phyloP scores from a whole-genome alignment of 2,113 vertebrate species.

The Oxyura jamaicensis region DNA sequence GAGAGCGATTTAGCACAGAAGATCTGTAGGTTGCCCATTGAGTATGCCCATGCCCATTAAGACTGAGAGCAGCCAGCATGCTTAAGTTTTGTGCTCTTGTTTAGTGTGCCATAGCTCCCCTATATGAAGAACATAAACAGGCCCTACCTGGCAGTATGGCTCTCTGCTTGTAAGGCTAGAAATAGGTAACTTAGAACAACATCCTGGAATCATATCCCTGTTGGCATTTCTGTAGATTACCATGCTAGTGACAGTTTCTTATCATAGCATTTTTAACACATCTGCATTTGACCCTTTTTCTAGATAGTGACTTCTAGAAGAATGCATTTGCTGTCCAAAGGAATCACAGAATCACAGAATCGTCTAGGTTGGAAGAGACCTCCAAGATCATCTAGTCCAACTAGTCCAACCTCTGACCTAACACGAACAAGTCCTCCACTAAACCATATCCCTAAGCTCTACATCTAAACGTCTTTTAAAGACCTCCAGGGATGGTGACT shows the following conservation, averaged over 20 bases:
- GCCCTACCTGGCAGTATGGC: neutral
- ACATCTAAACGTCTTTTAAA: too few species aligned
- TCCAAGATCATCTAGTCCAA: too few species aligned
- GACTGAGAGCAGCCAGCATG: neutral
- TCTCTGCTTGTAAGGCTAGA: neutral
- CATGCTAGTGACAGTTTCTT: neutral
- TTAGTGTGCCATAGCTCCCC: neutral
- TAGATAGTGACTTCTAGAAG: neutral
- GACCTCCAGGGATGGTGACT: too few species aligned
- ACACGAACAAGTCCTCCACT: too few species aligned
- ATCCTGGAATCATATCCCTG: neutral
- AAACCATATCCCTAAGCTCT: too few species aligned
- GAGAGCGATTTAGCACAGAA: neutral
- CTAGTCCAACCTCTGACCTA: too few species aligned
- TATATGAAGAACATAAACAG: neutral
- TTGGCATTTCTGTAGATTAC: neutral
- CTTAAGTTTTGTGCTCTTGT: neutral
- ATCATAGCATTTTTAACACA: neutral
- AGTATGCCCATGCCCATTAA: neutral
- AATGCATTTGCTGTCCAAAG: neutral
- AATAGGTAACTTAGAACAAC: neutral
- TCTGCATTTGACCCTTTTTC: neutral
- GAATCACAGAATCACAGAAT: neutral
- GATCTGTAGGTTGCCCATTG: neutral
- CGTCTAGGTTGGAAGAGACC: too few species aligned